phyloP scores from a whole-genome alignment of 1,140 invertebrate species.

The Drosophila nasuta region DNA sequence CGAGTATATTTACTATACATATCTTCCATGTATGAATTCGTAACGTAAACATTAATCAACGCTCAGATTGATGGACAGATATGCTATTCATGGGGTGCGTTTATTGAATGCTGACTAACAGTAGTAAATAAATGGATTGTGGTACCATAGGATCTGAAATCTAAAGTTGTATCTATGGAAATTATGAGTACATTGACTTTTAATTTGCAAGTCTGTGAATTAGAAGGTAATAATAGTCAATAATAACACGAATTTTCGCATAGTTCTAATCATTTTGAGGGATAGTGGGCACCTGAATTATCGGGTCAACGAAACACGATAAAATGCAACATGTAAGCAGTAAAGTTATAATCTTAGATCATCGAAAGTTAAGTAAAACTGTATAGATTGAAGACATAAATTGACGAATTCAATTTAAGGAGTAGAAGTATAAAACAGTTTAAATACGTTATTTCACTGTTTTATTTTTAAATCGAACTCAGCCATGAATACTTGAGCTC shows the following conservation, averaged over 20 bases:
- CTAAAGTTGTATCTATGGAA: slow-evolving; percentile 13
- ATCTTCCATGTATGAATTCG: slow-evolving; percentile 58
- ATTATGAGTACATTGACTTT: slow-evolving; percentile 56
- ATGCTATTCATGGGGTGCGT: slow-evolving; percentile 31
- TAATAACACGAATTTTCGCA: background rate
- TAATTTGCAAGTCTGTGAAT: slow-evolving; percentile 49
- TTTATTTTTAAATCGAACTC: too few species aligned
- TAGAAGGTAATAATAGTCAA: slow-evolving; percentile 34
- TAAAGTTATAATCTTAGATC: background rate
- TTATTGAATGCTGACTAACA: slow-evolving; percentile 40
- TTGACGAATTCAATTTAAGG: too few species aligned
- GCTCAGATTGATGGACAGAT: slow-evolving; percentile 46
- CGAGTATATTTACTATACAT: slow-evolving; percentile 23
- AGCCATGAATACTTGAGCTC: too few species aligned
- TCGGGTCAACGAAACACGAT: background rate
- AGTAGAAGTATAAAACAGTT: too few species aligned
- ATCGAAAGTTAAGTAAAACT: too few species aligned
- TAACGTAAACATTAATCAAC: slow-evolving; percentile 61
- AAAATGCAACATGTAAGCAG: background rate
- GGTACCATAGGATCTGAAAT: slow-evolving; percentile 1
- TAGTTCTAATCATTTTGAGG: slow-evolving; percentile 14
- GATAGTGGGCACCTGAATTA: background rate
- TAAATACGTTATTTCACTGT: too few species aligned
- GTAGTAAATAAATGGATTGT: slow-evolving; percentile 16
- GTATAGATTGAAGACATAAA: too few species aligned